Conservation (phyloP, 2,888 invertebrate genomes). For the Hyles lineata region DNA sequence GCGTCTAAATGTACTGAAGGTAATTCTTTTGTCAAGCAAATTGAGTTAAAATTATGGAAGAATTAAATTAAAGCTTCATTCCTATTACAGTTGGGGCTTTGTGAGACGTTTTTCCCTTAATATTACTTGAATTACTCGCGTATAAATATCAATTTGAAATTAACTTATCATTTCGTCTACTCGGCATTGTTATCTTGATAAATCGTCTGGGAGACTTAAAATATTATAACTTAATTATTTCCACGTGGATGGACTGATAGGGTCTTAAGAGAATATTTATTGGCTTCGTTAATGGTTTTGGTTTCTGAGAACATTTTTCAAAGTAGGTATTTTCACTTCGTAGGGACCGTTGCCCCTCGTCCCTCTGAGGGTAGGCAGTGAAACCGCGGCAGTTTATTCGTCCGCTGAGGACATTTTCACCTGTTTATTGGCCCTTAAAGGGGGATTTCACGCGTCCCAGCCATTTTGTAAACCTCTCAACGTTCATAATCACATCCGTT, state of each 20-base stretch:
- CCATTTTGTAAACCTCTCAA: background rate
- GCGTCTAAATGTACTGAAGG: background rate
- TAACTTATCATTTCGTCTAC: too few species aligned
- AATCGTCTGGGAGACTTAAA: too few species aligned
- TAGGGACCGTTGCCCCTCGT: background rate
- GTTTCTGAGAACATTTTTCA: background rate
- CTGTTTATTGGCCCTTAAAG: background rate
- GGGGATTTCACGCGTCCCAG: background rate
- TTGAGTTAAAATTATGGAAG: background rate
- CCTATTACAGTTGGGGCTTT: background rate
- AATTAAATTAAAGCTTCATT: constrained; percentile 2
- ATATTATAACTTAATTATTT: too few species aligned
- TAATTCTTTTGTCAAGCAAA: constrained; percentile 1
- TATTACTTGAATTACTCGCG: too few species aligned
- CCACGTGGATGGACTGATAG: too few species aligned
- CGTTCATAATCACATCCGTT: constrained; percentile 16
- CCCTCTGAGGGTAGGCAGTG: background rate
- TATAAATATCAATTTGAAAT: too few species aligned
- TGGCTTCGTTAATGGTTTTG: background rate
- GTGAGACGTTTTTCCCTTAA: background rate
- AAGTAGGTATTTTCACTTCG: background rate
- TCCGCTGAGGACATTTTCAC: background rate
- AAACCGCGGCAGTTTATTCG: background rate
- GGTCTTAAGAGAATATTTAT: background rate
- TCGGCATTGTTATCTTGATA: too few species aligned